Percentiles rank a stretch among this genome's conserved stretches.
phyloP scores from a whole-genome alignment of 2,113 vertebrate genomes.

The Hyaena hyaena region DNA sequence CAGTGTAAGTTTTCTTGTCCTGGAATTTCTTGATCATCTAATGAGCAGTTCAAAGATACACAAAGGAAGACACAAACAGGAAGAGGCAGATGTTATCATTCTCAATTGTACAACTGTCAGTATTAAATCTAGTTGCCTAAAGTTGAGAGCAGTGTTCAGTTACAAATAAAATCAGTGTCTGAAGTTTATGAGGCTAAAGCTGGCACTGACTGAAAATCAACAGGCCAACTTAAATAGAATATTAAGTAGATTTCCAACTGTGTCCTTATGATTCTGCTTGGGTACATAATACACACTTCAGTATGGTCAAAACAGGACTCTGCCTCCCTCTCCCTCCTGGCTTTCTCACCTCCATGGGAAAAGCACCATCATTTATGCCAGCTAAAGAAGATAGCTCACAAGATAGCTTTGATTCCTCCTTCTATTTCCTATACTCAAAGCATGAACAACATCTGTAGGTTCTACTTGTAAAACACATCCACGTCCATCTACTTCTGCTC shows the following conservation, averaged over 20 bases:
- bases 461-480: neutral
- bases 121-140: neutral
- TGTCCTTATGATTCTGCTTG: neutral
- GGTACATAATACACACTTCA: neutral
- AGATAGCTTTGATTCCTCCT: neutral
- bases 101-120: neutral
- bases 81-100: neutral
- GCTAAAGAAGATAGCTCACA: neutral
- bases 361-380: neutral
- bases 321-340: neutral
- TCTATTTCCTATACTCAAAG: neutral
- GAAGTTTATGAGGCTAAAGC: neutral
- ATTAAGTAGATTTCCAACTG: neutral
- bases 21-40: neutral
- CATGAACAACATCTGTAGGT: neutral
- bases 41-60: neutral
- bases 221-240: neutral
- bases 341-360: neutral
- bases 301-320: neutral
- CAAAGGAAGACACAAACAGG: neutral
- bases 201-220: neutral
- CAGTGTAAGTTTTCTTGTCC: neutral
- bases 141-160: neutral
- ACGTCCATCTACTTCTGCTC: neutral
- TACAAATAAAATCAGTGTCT: conserved; percentile 32